Evolutionary conservation across 1,140 invertebrate species (phyloP).

Genomic region (Ostrea denselamellosa): DNA sequence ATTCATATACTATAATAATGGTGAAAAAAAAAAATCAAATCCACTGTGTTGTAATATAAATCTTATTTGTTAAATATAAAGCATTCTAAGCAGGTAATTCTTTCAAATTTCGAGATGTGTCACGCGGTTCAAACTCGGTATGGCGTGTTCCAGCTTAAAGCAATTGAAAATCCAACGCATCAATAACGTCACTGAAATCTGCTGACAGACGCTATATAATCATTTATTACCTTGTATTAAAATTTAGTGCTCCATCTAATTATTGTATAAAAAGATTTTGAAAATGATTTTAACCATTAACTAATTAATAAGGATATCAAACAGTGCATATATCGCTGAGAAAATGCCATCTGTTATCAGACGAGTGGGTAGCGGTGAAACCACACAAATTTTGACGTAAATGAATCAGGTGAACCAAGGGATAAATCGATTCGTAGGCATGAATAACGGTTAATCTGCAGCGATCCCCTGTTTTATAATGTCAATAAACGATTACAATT

Average conservation of each 20-base stretch:
- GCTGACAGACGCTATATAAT: too few species aligned
- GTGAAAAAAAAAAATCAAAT: too few species aligned
- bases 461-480: constrained; percentile 12
- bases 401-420: constrained; percentile 8
- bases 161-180: too few species aligned
- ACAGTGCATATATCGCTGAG: constrained; percentile 4
- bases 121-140: not conserved
- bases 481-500: constrained; percentile 56
- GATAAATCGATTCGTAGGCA: constrained; percentile 1
- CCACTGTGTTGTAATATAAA: too few species aligned
- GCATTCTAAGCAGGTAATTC: too few species aligned
- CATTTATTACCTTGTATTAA: too few species aligned
- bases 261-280: not conserved
- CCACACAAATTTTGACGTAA: not conserved
- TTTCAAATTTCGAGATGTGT: too few species aligned
- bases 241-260: too few species aligned
- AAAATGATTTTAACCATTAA: not conserved
- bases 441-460: constrained; percentile 32
- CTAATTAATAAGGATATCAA: not conserved
- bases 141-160: not conserved
- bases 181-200: too few species aligned
- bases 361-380: not conserved
- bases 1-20: too few species aligned
- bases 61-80: too few species aligned
- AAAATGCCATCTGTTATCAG: constrained; percentile 13